phyloP scores from a whole-genome alignment of 2,113 vertebrate species.

The Hydropotes inermis region DNA sequence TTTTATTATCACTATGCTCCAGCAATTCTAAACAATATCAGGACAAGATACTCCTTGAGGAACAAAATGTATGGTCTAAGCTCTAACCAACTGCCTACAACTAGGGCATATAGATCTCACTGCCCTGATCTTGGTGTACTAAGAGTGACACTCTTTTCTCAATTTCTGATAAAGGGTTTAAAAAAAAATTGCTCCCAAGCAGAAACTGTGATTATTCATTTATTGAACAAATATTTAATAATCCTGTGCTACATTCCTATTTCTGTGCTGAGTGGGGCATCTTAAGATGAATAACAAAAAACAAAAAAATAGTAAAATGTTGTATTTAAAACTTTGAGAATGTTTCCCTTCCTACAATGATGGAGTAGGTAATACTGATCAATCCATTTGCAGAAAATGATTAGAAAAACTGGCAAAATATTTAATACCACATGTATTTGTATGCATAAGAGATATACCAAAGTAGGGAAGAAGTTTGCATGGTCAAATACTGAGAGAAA shows the following conservation, averaged over 20 bases:
- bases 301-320: background rate
- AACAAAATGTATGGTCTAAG: background rate
- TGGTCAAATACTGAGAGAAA: background rate
- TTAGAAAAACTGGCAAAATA: background rate
- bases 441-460: background rate
- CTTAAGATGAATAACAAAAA: background rate
- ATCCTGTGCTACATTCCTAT: background rate
- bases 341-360: background rate
- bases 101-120: background rate
- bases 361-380: background rate
- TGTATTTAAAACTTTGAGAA: background rate
- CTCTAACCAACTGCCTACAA: background rate
- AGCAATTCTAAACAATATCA: background rate
- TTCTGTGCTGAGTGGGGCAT: background rate
- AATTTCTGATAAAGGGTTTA: background rate
- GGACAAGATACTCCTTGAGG: background rate
- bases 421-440: background rate
- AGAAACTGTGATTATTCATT: background rate
- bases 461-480: background rate
- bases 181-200: background rate
- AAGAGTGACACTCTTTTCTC: background rate
- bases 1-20: background rate
- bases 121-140: background rate
- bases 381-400: background rate
- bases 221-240: background rate